Evolutionary conservation across 2,113 vertebrate species (phyloP), one percentile per base, ranked within the genome.

Genomic region (Chaetodon trifascialis): DNA sequence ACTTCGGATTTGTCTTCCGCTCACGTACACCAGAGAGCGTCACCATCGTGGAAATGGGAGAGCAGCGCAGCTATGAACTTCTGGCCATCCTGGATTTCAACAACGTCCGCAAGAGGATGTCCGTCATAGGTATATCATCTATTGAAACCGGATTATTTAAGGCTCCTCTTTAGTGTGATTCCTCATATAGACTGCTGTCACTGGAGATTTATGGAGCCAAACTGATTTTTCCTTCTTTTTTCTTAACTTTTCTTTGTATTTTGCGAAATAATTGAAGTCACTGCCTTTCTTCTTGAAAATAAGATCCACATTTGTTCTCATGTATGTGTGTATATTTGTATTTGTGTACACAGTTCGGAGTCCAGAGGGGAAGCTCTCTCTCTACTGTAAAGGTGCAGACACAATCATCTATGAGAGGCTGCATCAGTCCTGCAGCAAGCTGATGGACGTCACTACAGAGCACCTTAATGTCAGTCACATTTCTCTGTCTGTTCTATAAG

Each of bases 381-480:
- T 99, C 38, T 97, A 96, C 93, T 99, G 98, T 94, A 99, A 99
- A 88, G 98, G 98, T 1, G 98, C 98, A 0, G 98, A 99, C 94
- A 99, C 98, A 1, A 96, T 99, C 81, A 86, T 99, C 80, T 97
- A 95, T 40, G 94, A 97, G 77, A 95, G 96, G 79, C 96, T 99
- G 58, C 91, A 97, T 70, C 89, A 89, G 12, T 97, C 97, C 86
- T 98, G 96, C 54, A 92, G 51, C 8, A 88, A 94, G 65, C 94
- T 99, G 71, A 95, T 93, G 94, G 95, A 97, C 0, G 89, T 96
- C 89, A 99, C 98, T 19, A 98, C 96, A 5, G 96, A 97, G n/a
- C 97, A 99, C 74, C 95, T 99, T 23, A 97, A 98, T 40, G 98
- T 99, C 82, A 96, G 98, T 95, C 12, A 0, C 0, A 1, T 10